Evolutionary conservation across 2,113 vertebrate genomes (phyloP), one percentile per base, ranked within the genome.

Genomic region (Microtus montanus): DNA sequence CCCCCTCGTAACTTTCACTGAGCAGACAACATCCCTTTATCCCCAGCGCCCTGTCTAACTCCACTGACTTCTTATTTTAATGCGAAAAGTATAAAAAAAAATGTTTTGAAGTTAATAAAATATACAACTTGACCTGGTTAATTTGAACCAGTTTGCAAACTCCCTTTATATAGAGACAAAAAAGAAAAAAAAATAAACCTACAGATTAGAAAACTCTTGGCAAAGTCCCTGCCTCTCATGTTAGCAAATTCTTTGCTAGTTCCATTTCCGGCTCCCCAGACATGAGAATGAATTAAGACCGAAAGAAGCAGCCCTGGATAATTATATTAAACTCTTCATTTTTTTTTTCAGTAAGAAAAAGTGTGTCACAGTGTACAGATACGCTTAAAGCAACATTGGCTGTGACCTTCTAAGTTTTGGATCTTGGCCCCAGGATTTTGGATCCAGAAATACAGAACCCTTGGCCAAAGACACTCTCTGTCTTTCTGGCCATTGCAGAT

Each of bases 391-490:
- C 98, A 97, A 97, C 94, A 95, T 87, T 96, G 96, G 68, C 93
- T 94, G 89, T 98, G 96, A 97, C 64, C 95, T 96, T 97, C 96
- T 97, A 98, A 97, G 89, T 97, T 98, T 96, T 92, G 89, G 92
- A 84, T 92, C 96, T 74, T 94, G 17, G 82, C 84, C 87, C 64
- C 2, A 91, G 52, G 58, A 61, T 95, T 93, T 79, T 54, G 2
- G 0, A 68, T 95, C 83, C 2, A 20, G 87, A 82, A 95, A 80
- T 47, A 94, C 33, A 97, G 77, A 47, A 92, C 2, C 87, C 35
- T 71, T 93, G 64, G 70, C 38, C 63, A 95, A 93, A 96, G n/a
- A 5, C 6, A 7, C 6, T 90, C 75, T 96, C 73, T 89, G 70
- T 24, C 22, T 93, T 93, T 94, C 54, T 11, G 17, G 58, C 84